Evolutionary conservation across 2,113 vertebrate species (phyloP).

Genomic region (Poeciliopsis prolifica): DNA sequence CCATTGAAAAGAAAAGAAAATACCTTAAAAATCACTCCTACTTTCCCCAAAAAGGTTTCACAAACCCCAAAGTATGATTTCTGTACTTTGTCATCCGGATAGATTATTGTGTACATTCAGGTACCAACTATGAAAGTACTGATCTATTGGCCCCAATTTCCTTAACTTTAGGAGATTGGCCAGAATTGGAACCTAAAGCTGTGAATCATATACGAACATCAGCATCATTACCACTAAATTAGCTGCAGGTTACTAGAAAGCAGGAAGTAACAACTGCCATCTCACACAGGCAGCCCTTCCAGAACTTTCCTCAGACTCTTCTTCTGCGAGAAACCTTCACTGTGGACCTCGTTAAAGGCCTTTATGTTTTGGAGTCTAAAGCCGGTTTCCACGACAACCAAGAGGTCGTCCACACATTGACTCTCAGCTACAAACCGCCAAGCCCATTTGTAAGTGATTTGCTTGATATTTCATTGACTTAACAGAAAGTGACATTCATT

Average conservation of each 20-base stretch:
- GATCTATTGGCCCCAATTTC: too few relatives aligned
- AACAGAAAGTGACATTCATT: background rate
- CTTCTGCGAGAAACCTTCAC: constrained; percentile 86
- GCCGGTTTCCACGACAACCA: constrained; percentile 72
- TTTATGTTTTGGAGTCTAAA: constrained; percentile 85
- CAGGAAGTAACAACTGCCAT: background rate
- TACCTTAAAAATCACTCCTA: too few relatives aligned
- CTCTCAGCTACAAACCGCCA: constrained; percentile 78
- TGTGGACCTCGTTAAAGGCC: constrained; percentile 73
- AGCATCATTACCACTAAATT: too few relatives aligned
- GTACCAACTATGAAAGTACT: too few relatives aligned
- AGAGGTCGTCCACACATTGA: constrained; percentile 83
- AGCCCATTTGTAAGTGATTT: constrained; percentile 81
- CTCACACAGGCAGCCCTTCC: constrained; percentile 83
- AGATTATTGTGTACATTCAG: too few relatives aligned
- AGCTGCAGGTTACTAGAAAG: background rate
- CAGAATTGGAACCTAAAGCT: background rate
- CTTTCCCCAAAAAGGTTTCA: too few relatives aligned
- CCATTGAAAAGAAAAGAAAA: too few relatives aligned
- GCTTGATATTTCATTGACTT: background rate
- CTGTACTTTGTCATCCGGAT: too few relatives aligned
- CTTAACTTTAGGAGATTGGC: too few relatives aligned
- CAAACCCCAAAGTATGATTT: too few relatives aligned
- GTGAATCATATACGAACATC: background rate
- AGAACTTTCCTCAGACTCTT: constrained; percentile 77